These are phyloP conservation scores for Zaprionus camerounensis DNA, from an alignment of 1,140 invertebrate genomes.

Conservation along the genomic window DNA sequence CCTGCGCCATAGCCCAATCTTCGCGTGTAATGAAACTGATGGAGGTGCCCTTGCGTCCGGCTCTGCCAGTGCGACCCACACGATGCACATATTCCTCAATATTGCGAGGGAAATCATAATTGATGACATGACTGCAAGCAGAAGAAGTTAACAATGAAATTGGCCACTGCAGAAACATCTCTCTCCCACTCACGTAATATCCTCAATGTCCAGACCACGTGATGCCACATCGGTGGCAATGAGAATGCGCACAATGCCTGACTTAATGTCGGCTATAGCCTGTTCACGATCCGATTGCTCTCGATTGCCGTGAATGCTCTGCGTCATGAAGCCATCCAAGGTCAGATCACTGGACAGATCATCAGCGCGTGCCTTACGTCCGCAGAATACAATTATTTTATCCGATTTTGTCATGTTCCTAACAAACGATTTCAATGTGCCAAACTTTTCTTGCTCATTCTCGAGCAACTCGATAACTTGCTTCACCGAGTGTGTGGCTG, in stretches of 20 bases:
- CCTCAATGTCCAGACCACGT: slow-evolving; percentile 95
- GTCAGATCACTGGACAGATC: slow-evolving; percentile 92
- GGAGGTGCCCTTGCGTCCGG: slow-evolving; percentile 92
- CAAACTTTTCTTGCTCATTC: slow-evolving; percentile 90
- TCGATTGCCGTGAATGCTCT: slow-evolving; percentile 95
- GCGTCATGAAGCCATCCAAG: slow-evolving; percentile 88
- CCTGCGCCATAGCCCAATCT: slow-evolving; percentile 91
- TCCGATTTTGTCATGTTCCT: slow-evolving; percentile 88
- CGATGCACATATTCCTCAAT: slow-evolving; percentile 96
- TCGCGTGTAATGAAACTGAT: slow-evolving; percentile 91
- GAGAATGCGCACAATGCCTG: slow-evolving; percentile 91
- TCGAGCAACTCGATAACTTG: slow-evolving; percentile 90
- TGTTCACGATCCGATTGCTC: slow-evolving; percentile 94
- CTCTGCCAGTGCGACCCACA: slow-evolving; percentile 94
- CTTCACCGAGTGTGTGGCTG: slow-evolving; percentile 92
- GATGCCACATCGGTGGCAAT: slow-evolving; percentile 98
- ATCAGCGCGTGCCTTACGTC: slow-evolving; percentile 92
- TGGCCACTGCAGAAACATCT: neutral
- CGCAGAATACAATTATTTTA: slow-evolving; percentile 95
- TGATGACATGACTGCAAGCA: slow-evolving; percentile 87
- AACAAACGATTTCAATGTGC: slow-evolving; percentile 74
- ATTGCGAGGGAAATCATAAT: slow-evolving; percentile 95
- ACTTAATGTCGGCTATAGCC: slow-evolving; percentile 92
- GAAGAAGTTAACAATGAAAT: too few relatives aligned
- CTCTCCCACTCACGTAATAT: slow-evolving; percentile 90